These are phyloP conservation scores for Phasianus colchicus DNA, from an alignment of 2,113 vertebrate species.

Conservation along the genomic window DNA sequence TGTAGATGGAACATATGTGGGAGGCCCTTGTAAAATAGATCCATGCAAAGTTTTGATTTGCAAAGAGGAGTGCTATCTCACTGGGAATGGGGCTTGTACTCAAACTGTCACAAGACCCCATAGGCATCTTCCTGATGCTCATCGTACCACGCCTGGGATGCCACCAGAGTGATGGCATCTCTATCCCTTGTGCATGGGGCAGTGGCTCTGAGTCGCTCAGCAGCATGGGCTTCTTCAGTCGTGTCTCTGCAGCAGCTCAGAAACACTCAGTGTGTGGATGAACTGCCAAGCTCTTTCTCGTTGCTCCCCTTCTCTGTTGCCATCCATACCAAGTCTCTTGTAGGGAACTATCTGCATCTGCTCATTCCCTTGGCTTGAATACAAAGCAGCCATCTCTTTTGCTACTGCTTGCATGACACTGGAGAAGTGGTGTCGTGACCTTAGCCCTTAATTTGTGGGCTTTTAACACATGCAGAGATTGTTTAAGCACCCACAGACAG, in stretches of 20 bases:
- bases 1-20: slow-evolving; percentile 33
- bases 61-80: background rate
- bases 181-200: background rate
- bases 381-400: slow-evolving; percentile 45
- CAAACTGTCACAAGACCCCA: background rate
- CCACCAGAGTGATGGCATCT: background rate
- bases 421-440: slow-evolving; percentile 9
- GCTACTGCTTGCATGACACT: background rate
- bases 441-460: slow-evolving; percentile 11
- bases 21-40: background rate
- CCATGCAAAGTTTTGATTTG: background rate
- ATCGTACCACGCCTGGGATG: background rate
- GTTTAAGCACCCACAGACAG: slow-evolving; percentile 18
- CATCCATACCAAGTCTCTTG: background rate
- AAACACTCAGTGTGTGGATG: background rate
- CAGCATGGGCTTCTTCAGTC: background rate
- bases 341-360: background rate
- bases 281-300: background rate
- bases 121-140: background rate
- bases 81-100: background rate
- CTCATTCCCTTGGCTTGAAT: background rate
- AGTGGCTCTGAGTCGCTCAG: background rate
- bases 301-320: background rate
- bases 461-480: slow-evolving; percentile 50
- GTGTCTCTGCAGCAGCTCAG: background rate